Conservation (phyloP, 2,797 vertebrate genomes). For the Forpus xanthops region DNA sequence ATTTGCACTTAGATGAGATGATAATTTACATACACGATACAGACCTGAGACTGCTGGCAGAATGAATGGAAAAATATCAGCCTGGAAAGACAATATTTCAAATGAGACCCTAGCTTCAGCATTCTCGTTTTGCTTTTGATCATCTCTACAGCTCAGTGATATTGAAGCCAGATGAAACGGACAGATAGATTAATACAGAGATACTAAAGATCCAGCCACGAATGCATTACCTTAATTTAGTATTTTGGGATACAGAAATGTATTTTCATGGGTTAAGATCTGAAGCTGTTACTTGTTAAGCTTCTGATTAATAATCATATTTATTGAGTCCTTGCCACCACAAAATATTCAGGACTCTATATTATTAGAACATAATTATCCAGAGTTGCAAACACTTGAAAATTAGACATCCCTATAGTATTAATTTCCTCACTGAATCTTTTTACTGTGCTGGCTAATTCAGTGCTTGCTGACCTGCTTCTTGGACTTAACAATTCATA, state of each 20-base stretch:
- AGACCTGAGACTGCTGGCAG: conserved; percentile 60
- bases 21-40: conserved; percentile 38
- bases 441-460: not conserved
- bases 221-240: not conserved
- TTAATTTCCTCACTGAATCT: not conserved
- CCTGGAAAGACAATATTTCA: conserved; percentile 44
- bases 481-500: not conserved
- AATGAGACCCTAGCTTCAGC: conserved; percentile 3
- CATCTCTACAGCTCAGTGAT: not conserved
- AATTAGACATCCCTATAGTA: not conserved
- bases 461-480: not conserved
- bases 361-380: not conserved
- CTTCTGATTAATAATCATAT: not conserved
- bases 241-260: not conserved
- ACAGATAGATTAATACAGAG: not conserved
- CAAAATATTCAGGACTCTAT: not conserved
- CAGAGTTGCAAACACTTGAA: not conserved
- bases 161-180: not conserved
- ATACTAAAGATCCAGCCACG: not conserved
- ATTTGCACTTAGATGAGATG: conserved; percentile 44
- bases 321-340: not conserved
- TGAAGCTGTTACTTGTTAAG: not conserved
- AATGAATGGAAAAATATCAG: conserved; percentile 54
- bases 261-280: not conserved
- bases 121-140: conserved; percentile 25